Percentiles rank a stretch among this genome's conserved stretches.
These are phyloP conservation scores for Brachyptera putata DNA, from an alignment of 2,888 invertebrate genomes.

Conservation along the genomic window DNA sequence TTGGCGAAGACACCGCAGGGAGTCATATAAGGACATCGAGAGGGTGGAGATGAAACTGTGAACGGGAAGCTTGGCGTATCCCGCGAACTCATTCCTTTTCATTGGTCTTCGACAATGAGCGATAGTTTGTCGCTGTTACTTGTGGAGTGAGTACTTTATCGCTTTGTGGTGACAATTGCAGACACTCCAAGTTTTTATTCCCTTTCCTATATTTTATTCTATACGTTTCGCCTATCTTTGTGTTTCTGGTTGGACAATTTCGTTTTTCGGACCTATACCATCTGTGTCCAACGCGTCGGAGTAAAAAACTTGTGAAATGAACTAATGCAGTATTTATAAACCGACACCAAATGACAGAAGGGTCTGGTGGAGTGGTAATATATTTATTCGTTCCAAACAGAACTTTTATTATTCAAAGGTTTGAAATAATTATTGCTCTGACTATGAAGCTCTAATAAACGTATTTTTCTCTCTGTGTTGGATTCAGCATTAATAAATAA, in stretches of 20 bases:
- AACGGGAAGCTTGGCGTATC: slow-evolving; percentile 6
- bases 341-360: not conserved
- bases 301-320: not conserved
- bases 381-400: too few relatives aligned
- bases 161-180: slow-evolving; percentile 28
- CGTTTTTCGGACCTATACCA: slow-evolving; percentile 20
- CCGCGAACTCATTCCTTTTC: slow-evolving; percentile 21
- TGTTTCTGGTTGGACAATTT: slow-evolving; percentile 27
- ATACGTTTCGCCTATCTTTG: slow-evolving; percentile 7
- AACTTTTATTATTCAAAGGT: not conserved
- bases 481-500: too few relatives aligned
- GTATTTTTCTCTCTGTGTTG: too few relatives aligned
- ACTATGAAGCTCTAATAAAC: too few relatives aligned
- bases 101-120: slow-evolving; percentile 26
- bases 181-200: slow-evolving; percentile 20
- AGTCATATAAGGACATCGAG: slow-evolving; percentile 24
- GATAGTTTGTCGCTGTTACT: slow-evolving; percentile 24
- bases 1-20: slow-evolving; percentile 25
- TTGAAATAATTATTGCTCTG: too few relatives aligned
- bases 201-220: slow-evolving; percentile 8
- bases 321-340: not conserved
- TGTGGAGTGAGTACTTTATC: slow-evolving; percentile 20
- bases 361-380: too few relatives aligned
- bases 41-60: slow-evolving; percentile 29
- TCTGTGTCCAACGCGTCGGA: slow-evolving; percentile 25